phyloP scores from a whole-genome alignment of 2,888 invertebrate species.

The Tetanocera ferruginea region DNA sequence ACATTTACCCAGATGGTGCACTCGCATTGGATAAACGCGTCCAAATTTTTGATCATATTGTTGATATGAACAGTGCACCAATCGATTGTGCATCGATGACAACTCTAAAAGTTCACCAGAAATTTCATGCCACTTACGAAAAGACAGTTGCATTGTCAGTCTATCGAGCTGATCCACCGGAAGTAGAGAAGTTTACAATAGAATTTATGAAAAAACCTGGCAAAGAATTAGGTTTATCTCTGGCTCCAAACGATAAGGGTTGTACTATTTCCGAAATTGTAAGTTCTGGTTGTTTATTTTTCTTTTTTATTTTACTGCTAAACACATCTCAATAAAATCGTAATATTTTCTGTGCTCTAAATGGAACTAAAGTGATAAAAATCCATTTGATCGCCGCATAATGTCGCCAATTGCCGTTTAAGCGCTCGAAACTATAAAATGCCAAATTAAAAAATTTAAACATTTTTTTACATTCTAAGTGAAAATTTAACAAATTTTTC shows the following conservation, averaged over 20 bases:
- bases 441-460: no score
- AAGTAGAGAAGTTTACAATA: slow-evolving; percentile 82
- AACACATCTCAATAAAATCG: background rate
- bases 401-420: no score
- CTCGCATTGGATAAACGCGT: slow-evolving; percentile 92
- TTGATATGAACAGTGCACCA: slow-evolving; percentile 86
- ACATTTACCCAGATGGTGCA: slow-evolving; percentile 92
- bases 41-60: slow-evolving; percentile 91
- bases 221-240: slow-evolving; percentile 88
- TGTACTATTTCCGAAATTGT: slow-evolving; percentile 96
- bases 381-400: no score
- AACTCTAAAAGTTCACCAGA: slow-evolving; percentile 84
- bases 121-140: slow-evolving; percentile 86
- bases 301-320: background rate
- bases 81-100: slow-evolving; percentile 82
- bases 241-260: slow-evolving; percentile 85
- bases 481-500: no score
- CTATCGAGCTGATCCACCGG: slow-evolving; percentile 82
- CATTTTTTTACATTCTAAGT: no score
- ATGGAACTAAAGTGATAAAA: no score
- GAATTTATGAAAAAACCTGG: slow-evolving; percentile 90
- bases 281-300: slow-evolving; percentile 69
- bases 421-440: no score
- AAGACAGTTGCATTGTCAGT: slow-evolving; percentile 87
- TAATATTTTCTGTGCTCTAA: background rate